Evolutionary conservation across 2,113 vertebrate species (phyloP).

Genomic region (Bombycilla garrulus): DNA sequence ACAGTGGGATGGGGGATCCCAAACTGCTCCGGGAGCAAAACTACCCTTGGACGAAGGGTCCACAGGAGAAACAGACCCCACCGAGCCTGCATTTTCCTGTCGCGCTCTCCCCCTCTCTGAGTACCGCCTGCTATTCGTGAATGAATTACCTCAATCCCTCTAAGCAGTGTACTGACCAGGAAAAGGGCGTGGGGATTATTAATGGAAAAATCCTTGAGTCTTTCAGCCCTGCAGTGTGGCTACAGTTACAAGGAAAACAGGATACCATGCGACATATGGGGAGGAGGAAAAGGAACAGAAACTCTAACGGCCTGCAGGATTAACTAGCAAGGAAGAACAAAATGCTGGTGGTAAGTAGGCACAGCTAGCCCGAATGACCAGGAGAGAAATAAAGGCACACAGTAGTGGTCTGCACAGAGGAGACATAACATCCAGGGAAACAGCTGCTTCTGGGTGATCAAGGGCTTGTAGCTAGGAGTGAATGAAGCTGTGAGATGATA

Average conservation of each 20-base stretch:
- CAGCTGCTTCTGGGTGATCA: background rate
- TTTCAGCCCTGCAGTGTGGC: background rate
- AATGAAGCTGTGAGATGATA: background rate
- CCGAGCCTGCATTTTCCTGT: background rate
- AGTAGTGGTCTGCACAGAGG: background rate
- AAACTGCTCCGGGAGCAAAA: background rate
- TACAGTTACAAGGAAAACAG: conserved; percentile 65
- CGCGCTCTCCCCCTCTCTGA: background rate
- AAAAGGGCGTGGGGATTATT: conserved; percentile 64
- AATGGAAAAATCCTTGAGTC: conserved; percentile 72
- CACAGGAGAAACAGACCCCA: background rate
- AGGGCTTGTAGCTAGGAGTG: background rate
- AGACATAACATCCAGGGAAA: background rate
- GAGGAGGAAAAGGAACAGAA: conserved; percentile 22
- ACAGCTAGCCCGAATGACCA: background rate
- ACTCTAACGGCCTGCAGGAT: background rate
- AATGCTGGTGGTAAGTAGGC: background rate
- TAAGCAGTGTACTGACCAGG: conserved; percentile 51
- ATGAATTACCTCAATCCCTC: conserved; percentile 70
- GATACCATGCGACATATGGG: background rate
- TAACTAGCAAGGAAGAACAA: background rate
- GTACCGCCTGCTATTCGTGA: conserved; percentile 42
- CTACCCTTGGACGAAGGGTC: fast-evolving
- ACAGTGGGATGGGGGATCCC: fast-evolving
- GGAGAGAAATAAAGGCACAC: background rate